phyloP scores from a whole-genome alignment of 2,113 vertebrate species.

The Eulacestoma nigropectus region DNA sequence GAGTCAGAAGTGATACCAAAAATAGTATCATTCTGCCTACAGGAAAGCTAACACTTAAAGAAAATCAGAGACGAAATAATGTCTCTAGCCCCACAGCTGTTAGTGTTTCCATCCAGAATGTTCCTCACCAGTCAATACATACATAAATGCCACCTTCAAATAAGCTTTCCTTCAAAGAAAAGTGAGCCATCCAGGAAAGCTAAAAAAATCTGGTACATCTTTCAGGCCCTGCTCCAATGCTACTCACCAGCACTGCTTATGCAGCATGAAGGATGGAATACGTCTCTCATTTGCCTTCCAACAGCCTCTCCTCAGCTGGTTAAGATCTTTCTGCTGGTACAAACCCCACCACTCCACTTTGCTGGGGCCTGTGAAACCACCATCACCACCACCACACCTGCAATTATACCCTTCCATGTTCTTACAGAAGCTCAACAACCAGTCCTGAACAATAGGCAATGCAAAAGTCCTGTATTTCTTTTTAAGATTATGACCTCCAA shows the following conservation, averaged over 20 bases:
- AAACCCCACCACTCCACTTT: background rate
- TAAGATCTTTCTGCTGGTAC: background rate
- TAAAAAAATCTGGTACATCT: background rate
- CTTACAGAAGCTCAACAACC: background rate
- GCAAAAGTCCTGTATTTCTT: background rate
- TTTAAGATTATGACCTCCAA: background rate
- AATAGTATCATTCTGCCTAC: background rate
- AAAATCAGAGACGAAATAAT: background rate
- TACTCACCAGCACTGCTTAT: background rate
- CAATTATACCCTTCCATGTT: background rate
- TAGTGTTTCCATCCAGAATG: background rate
- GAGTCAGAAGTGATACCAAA: background rate
- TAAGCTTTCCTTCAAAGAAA: background rate
- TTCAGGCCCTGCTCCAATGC: background rate
- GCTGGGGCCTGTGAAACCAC: background rate
- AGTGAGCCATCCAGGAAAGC: background rate
- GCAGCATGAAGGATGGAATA: background rate
- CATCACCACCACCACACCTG: background rate
- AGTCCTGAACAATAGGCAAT: fast-evolving
- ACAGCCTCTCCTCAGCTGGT: background rate
- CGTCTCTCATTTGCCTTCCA: background rate
- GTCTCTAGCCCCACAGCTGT: background rate
- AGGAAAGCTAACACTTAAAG: background rate
- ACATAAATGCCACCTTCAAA: background rate
- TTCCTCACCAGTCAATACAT: background rate